phyloP scores from a whole-genome alignment of 2,113 vertebrate species.

The Haliaeetus leucogaster region DNA sequence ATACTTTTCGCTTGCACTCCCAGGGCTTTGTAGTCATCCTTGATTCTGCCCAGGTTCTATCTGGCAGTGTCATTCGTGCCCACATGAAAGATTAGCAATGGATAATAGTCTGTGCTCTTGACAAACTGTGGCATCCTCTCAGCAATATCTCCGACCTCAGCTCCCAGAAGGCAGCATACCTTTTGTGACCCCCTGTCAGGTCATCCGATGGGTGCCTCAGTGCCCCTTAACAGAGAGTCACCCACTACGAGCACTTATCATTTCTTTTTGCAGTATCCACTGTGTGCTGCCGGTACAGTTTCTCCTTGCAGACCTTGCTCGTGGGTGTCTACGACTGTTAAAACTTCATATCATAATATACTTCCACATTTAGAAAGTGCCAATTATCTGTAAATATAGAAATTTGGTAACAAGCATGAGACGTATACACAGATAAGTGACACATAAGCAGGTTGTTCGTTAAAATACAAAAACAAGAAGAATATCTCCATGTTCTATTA shows the following conservation, averaged over 20 bases:
- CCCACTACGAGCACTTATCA: accelerated
- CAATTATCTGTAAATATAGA: background rate
- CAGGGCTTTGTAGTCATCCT: background rate
- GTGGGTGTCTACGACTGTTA: background rate
- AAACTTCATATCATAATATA: background rate
- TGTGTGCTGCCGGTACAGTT: background rate
- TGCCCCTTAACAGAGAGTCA: background rate
- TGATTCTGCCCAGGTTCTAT: background rate
- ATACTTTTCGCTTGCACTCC: background rate
- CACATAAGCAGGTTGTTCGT: background rate
- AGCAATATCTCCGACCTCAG: background rate
- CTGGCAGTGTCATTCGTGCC: background rate
- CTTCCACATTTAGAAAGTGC: background rate
- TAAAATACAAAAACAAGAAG: background rate
- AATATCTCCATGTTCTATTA: background rate
- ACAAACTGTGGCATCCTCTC: background rate
- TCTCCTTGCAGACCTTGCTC: background rate
- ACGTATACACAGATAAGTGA: background rate
- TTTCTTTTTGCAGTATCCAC: background rate
- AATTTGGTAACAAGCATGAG: background rate
- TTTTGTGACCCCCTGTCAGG: background rate
- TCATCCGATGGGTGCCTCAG: background rate
- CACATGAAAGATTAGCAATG: background rate
- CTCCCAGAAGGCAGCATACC: background rate
- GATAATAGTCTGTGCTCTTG: background rate